Base-by-base conservation (phyloP, 2,888 invertebrate species). In the Ditylenchus weischeri region DNA sequence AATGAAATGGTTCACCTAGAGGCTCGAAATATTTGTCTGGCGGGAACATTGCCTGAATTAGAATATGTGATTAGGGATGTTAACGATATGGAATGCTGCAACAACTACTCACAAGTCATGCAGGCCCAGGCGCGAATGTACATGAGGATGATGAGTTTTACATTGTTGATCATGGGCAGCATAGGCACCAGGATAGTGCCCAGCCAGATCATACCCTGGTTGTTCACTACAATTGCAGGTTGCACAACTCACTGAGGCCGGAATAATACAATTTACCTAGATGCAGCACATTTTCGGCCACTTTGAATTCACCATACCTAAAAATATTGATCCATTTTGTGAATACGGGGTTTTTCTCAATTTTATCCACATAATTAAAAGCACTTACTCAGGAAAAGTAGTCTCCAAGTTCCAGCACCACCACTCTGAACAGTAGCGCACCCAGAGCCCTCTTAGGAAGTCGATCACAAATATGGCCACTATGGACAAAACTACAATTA, bases 341-440 rank as follows among this genome's bases (percentile, higher is more conserved):
- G 8, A 8, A 43, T 5, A 4, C 5, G 2, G 29, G 29, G 5
- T 29, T 29, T 29, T 29, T 29, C 5, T 29, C n/a, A 62, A 66
- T 7, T 21, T 29, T 10, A 43, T 38, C 38, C 3, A 43, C 3
- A 43, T 13, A 13, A 43, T 43, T 15, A 13, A 43, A 43, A 43
- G 7, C 6, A 43, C 43, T 43, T 43, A 43, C 43, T 43, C 43
- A 43, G 43, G 43, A 76, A 93, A 94, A 72, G 89, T 90, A 79
- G 92, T 93, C 84, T 96, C 95, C 77, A 96, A 87, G 84, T 96
- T 93, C 95, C 95, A 96, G 83, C 92, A 95, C 91, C 95, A 95
- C 83, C 91, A 92, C 87, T 72, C 88, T 84, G 94, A 94, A 54
- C 75, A 72, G 78, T 90, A 89, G 68, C 95, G 88, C 2, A 96